Percentiles rank a stretch among this genome's conserved stretches.
Conservation (phyloP, 2,797 vertebrate species). For the Poliocrania exsul region DNA sequence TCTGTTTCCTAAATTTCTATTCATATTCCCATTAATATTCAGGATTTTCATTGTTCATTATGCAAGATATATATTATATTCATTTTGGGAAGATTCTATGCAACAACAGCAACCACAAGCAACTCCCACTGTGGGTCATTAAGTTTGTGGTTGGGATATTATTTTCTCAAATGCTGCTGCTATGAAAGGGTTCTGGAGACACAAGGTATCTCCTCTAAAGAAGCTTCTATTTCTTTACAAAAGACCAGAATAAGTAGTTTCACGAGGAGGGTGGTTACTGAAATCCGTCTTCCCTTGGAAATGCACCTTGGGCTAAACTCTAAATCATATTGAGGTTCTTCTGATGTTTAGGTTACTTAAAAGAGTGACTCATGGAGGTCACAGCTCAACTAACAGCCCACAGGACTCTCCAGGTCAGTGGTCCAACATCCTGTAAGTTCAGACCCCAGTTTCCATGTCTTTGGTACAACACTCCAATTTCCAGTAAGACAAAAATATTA, state of each 20-base stretch:
- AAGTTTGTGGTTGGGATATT: conserved; percentile 24
- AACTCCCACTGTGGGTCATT: conserved; percentile 40
- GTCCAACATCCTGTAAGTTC: accelerated
- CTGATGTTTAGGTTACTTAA: neutral
- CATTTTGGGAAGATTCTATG: neutral
- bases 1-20: neutral
- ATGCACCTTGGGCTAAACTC: neutral
- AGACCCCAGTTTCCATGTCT: neutral
- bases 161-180: neutral
- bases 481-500: neutral
- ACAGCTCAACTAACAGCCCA: neutral
- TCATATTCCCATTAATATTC: conserved; percentile 39
- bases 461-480: accelerated
- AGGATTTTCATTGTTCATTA: conserved; percentile 25
- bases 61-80: conserved; percentile 7
- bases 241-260: neutral
- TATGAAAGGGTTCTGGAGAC: neutral
- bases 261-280: neutral
- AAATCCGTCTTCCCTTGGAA: neutral
- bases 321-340: neutral
- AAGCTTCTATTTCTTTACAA: neutral
- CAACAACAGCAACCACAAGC: neutral
- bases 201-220: neutral
- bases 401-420: neutral
- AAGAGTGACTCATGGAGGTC: neutral